Percentiles rank a stretch among this genome's conserved stretches.
phyloP scores from a whole-genome alignment of 2,888 invertebrate species.

The Athetis lepigone region DNA sequence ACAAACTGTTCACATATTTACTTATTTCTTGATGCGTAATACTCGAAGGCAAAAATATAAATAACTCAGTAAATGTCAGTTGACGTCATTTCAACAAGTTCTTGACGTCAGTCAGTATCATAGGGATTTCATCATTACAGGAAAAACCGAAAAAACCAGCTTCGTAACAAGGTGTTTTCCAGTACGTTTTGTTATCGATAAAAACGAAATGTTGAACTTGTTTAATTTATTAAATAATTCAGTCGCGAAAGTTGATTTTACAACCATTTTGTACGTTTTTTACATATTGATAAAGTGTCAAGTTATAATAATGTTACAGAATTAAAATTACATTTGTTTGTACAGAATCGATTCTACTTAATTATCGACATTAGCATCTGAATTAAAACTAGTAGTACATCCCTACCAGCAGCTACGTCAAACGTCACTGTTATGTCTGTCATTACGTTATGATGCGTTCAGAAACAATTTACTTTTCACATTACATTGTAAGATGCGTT shows the following conservation, averaged over 20 bases:
- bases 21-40: constrained; percentile 50
- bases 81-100: constrained; percentile 43
- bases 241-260: no score
- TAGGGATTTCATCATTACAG: constrained; percentile 43
- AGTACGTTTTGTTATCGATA: neutral
- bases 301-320: no score
- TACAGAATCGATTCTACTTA: neutral
- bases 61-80: constrained; percentile 35
- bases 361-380: neutral
- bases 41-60: constrained; percentile 37
- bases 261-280: no score
- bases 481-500: neutral
- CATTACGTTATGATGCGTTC: constrained; percentile 11
- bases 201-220: neutral
- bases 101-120: constrained; percentile 44
- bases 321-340: no score
- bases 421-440: neutral
- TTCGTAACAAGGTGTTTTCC: neutral
- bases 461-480: neutral
- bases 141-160: no score
- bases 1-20: constrained; percentile 15
- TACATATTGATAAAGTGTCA: no score
- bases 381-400: neutral
- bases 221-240: neutral
- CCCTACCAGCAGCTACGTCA: neutral